These are phyloP conservation scores for Sipha flava DNA, from an alignment of 1,140 invertebrate genomes.

Conservation along the genomic window DNA sequence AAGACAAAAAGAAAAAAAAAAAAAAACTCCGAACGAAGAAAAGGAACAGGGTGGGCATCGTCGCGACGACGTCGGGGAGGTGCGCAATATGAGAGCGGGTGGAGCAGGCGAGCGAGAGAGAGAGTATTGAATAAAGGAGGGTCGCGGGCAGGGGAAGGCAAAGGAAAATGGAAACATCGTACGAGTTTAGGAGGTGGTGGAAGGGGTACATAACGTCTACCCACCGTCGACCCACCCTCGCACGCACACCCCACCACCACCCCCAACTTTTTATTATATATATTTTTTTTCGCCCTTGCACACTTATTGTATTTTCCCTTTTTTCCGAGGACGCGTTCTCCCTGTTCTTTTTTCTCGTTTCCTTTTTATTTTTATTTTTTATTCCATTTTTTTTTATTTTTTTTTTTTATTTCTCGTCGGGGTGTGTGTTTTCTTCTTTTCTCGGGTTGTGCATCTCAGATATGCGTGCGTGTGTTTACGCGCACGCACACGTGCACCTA, in stretches of 20 bases:
- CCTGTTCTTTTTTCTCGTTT: slow-evolving; percentile 19
- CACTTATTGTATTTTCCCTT: slow-evolving; percentile 29
- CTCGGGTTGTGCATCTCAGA: not conserved
- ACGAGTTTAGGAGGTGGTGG: not conserved
- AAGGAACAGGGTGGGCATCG: slow-evolving; percentile 24
- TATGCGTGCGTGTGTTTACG: not conserved
- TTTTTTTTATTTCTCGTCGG: not conserved
- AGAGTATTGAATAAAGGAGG: slow-evolving; percentile 17
- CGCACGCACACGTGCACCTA: not conserved
- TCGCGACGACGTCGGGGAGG: slow-evolving; percentile 15
- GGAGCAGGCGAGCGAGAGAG: not conserved
- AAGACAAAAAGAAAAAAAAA: slow-evolving; percentile 31
- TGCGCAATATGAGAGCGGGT: not conserved
- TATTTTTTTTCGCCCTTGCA: slow-evolving; percentile 28
- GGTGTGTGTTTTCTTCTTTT: not conserved
- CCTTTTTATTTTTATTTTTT: slow-evolving; percentile 16
- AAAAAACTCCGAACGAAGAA: slow-evolving; percentile 6
- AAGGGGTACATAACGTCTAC: slow-evolving; percentile 17
- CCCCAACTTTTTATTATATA: slow-evolving; percentile 25
- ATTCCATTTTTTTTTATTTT: slow-evolving; percentile 1
- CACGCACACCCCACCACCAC: not conserved
- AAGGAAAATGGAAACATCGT: slow-evolving; percentile 31
- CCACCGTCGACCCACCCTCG: not conserved
- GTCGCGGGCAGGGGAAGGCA: slow-evolving; percentile 9
- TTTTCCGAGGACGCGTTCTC: slow-evolving; percentile 20